These are phyloP conservation scores for Montipora efflorescens DNA, from an alignment of 64 coral and sea anemone species.

Conservation along the genomic window DNA sequence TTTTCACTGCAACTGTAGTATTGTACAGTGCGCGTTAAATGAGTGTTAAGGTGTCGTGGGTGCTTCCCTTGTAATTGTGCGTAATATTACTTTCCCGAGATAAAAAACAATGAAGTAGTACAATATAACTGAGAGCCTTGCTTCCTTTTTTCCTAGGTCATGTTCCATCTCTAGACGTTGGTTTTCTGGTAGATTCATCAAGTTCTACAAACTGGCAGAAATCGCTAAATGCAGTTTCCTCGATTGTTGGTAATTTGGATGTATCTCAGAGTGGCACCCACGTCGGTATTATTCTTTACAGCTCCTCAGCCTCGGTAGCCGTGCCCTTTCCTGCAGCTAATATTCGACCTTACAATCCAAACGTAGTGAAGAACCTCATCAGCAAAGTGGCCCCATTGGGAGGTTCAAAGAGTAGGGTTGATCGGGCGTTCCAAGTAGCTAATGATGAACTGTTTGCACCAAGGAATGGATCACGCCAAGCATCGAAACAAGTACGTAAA, in stretches of 20 bases:
- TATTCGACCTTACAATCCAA: slow-evolving; percentile 32
- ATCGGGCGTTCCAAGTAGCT: slow-evolving; percentile 61
- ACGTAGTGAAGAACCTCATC: slow-evolving; percentile 49
- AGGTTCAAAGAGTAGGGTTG: slow-evolving; percentile 41
- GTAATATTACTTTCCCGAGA: no score
- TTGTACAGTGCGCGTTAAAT: no score
- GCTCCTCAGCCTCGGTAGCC: slow-evolving; percentile 40
- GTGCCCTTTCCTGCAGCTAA: slow-evolving; percentile 67
- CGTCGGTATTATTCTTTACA: slow-evolving; percentile 73
- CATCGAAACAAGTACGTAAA: slow-evolving; percentile 62
- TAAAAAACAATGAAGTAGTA: no score
- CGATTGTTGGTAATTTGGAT: slow-evolving; percentile 68
- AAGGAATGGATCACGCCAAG: slow-evolving; percentile 49
- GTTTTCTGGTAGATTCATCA: slow-evolving; percentile 82
- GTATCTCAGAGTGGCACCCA: slow-evolving; percentile 81
- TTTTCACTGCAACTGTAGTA: not conserved
- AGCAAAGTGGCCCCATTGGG: slow-evolving; percentile 45
- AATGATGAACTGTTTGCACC: slow-evolving; percentile 48
- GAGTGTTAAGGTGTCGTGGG: no score
- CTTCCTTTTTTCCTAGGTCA: slow-evolving; percentile 3
- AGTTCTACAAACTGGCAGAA: slow-evolving; percentile 70
- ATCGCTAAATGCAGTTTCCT: slow-evolving; percentile 34
- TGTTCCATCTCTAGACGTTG: slow-evolving; percentile 64
- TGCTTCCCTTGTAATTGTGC: no score
- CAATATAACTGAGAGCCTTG: no score